Conservation (phyloP, 2,797 vertebrate species). For the Siniperca scherzeri region DNA sequence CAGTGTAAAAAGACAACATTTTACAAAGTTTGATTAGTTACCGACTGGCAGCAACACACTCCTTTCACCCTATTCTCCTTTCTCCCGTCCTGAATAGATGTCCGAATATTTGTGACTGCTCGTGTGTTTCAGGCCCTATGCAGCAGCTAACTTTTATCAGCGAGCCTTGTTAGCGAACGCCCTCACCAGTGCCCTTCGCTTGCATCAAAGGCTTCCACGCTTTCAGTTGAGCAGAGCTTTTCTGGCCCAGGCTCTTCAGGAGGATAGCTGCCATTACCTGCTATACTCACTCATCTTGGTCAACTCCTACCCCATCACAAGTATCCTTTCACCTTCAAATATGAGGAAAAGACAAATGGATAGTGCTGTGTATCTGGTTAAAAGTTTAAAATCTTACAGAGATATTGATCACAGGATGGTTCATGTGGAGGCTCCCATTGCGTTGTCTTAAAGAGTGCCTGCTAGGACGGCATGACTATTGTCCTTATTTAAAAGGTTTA, state of each 20-base stretch:
- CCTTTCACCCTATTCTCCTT: neutral
- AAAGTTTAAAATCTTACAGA: neutral
- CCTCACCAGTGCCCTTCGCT: conserved; percentile 95
- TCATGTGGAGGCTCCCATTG: neutral
- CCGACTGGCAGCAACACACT: neutral
- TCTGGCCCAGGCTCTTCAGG: conserved; percentile 94
- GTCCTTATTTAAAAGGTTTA: neutral
- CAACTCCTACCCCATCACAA: conserved; percentile 98
- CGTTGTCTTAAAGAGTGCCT: neutral
- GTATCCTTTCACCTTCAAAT: conserved; percentile 90
- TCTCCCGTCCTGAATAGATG: neutral
- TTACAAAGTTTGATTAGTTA: neutral
- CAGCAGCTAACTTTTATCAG: conserved; percentile 98
- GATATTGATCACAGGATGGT: neutral
- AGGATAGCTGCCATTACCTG: conserved; percentile 99
- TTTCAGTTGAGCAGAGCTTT: conserved; percentile 97
- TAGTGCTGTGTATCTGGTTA: neutral
- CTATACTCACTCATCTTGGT: conserved; percentile 98
- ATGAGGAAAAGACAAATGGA: neutral
- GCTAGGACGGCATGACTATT: neutral
- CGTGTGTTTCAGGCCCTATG: conserved; percentile 88
- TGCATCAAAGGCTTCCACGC: conserved; percentile 96
- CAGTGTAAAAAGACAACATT: neutral
- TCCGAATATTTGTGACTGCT: conserved; percentile 14
- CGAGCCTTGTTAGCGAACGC: conserved; percentile 98